phyloP scores from a whole-genome alignment of 1,140 invertebrate genomes.

The Lutraria rhynchaena region DNA sequence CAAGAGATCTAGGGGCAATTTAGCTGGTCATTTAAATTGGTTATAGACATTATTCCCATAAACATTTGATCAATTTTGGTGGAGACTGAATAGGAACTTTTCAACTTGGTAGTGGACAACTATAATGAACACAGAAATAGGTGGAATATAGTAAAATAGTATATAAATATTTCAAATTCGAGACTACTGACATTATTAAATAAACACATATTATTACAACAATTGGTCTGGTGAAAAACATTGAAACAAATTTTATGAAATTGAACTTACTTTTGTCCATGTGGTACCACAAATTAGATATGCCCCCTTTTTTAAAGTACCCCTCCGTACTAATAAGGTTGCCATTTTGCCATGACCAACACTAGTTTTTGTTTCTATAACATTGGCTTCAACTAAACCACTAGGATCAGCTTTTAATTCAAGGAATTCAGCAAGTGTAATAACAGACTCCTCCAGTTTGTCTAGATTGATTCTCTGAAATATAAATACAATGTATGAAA shows the following conservation, averaged over 20 bases:
- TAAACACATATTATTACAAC: neutral
- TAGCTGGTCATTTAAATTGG: too few species aligned
- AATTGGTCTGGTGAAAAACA: neutral
- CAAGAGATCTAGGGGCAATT: too few species aligned
- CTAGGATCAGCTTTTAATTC: slow-evolving; percentile 90
- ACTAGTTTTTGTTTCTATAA: slow-evolving; percentile 94
- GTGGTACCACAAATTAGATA: slow-evolving; percentile 92
- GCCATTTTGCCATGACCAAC: slow-evolving; percentile 90
- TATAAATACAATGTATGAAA: neutral
- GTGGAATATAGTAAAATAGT: too few species aligned
- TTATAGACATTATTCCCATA: too few species aligned
- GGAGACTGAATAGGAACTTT: too few species aligned
- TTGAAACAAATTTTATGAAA: neutral
- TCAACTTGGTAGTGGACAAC: too few species aligned
- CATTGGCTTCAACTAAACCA: slow-evolving; percentile 93
- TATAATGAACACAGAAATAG: too few species aligned
- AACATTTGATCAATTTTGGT: too few species aligned
- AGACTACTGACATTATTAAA: neutral
- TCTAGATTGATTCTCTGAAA: slow-evolving; percentile 88
- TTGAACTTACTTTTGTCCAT: slow-evolving; percentile 88
- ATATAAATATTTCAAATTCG: neutral
- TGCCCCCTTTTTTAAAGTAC: slow-evolving; percentile 91
- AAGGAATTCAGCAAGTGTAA: slow-evolving; percentile 92
- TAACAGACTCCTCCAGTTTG: slow-evolving; percentile 91
- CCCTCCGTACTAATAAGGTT: slow-evolving; percentile 94